Conservation (phyloP, 2,113 vertebrate genomes). For the Serinus canaria region DNA sequence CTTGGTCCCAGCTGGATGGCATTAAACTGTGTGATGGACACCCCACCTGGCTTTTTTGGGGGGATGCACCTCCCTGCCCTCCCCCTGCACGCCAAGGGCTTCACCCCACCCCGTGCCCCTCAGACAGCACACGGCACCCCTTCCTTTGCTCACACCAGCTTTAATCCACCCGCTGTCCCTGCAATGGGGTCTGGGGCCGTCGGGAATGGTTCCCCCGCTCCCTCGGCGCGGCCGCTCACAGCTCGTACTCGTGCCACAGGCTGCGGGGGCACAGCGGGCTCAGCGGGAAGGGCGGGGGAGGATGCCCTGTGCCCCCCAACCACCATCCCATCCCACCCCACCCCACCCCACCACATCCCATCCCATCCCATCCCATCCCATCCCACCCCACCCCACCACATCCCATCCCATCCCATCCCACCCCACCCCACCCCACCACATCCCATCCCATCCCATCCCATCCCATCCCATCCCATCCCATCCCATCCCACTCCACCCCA, state of each 20-base stretch:
- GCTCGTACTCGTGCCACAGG: constrained; percentile 40
- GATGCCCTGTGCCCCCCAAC: not conserved
- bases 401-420: not conserved
- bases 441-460: not conserved
- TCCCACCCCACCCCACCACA: not conserved
- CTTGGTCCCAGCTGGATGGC: not conserved
- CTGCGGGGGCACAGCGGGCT: not conserved
- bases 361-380: not conserved
- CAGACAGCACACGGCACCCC: not conserved
- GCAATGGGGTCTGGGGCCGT: not conserved
- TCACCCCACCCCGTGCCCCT: not conserved
- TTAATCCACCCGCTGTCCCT: not conserved
- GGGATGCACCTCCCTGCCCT: not conserved
- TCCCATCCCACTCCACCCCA: not conserved
- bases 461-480: not conserved
- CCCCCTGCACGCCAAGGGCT: not conserved
- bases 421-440: not conserved
- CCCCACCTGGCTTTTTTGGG: accelerated
- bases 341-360: not conserved
- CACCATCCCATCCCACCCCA: not conserved
- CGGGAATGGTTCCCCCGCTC: not conserved
- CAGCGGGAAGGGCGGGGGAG: not conserved
- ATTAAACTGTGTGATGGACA: not conserved
- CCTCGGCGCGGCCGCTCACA: not conserved
- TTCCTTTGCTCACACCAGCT: not conserved